Evolutionary conservation across 2,113 vertebrate species (phyloP).

Genomic region (Egretta garzetta): DNA sequence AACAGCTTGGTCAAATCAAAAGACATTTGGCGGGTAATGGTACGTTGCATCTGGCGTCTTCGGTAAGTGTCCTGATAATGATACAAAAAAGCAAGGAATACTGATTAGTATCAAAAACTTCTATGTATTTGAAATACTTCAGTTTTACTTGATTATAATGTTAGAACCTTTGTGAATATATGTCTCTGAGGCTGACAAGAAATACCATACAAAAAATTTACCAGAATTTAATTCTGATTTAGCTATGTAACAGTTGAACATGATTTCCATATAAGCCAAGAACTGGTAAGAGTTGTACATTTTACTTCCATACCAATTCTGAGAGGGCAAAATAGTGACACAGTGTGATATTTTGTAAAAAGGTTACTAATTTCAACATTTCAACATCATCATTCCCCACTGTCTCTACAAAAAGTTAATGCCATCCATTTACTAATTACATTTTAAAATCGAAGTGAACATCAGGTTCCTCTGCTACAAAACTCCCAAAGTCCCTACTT

Average conservation of each 20-base stretch:
- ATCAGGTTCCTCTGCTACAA: neutral
- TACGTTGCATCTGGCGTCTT: slow-evolving; percentile 92
- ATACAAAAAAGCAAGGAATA: neutral
- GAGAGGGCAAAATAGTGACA: neutral
- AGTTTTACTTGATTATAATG: neutral
- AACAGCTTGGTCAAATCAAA: slow-evolving; percentile 96
- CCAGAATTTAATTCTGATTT: neutral
- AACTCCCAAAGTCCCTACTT: neutral
- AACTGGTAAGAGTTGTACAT: neutral
- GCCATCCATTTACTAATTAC: neutral
- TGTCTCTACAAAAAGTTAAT: neutral
- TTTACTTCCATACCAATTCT: neutral
- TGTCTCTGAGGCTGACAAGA: neutral
- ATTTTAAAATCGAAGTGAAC: neutral
- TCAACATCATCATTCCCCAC: rapidly evolving
- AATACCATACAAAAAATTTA: neutral
- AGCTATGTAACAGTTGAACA: neutral
- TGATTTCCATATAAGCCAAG: neutral
- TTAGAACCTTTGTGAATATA: neutral
- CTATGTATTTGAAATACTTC: neutral
- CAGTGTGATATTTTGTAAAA: neutral
- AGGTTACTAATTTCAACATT: neutral
- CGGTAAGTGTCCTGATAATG: slow-evolving; percentile 90
- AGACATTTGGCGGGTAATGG: slow-evolving; percentile 95
- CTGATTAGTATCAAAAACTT: neutral